These are phyloP conservation scores for Anser brachyrhynchus DNA, from an alignment of 2,113 vertebrate species.

Conservation along the genomic window DNA sequence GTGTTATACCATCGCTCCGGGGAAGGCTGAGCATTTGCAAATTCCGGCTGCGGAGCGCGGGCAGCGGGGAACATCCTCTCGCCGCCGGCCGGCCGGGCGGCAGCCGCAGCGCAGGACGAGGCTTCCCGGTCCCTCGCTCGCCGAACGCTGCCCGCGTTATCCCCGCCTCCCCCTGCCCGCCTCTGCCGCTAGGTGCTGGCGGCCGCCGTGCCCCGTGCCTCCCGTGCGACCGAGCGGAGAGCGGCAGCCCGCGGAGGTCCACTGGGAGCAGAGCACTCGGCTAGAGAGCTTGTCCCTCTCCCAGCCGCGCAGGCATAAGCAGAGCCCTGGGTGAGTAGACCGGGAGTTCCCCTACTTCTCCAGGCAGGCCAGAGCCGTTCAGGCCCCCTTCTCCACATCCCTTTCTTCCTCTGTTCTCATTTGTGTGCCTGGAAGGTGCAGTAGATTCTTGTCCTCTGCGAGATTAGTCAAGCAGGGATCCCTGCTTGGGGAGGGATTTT, in stretches of 20 bases:
- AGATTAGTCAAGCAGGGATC: not conserved
- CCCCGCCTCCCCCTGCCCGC: not conserved
- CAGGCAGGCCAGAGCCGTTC: not conserved
- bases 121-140: not conserved
- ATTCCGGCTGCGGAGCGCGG: conserved; percentile 67
- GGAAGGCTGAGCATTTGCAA: conserved; percentile 79
- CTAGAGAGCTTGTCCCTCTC: not conserved
- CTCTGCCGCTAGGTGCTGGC: not conserved
- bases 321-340: conserved; percentile 57
- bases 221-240: not conserved
- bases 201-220: not conserved
- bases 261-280: not conserved
- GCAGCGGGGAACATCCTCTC: conserved; percentile 59
- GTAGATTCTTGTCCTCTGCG: not conserved
- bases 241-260: not conserved
- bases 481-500: not conserved
- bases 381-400: not conserved
- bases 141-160: not conserved
- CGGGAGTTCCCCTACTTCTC: not conserved
- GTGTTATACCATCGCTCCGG: conserved; percentile 76
- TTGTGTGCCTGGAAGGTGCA: not conserved
- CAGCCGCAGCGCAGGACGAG: conserved; percentile 1
- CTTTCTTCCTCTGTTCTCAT: not conserved
- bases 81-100: not conserved
- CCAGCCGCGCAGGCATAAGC: not conserved